A percentile compares a stretch with the other conserved stretches of the same genome.
Evolutionary conservation across 2,113 vertebrate genomes (phyloP).

Genomic region (Candoia aspera): DNA sequence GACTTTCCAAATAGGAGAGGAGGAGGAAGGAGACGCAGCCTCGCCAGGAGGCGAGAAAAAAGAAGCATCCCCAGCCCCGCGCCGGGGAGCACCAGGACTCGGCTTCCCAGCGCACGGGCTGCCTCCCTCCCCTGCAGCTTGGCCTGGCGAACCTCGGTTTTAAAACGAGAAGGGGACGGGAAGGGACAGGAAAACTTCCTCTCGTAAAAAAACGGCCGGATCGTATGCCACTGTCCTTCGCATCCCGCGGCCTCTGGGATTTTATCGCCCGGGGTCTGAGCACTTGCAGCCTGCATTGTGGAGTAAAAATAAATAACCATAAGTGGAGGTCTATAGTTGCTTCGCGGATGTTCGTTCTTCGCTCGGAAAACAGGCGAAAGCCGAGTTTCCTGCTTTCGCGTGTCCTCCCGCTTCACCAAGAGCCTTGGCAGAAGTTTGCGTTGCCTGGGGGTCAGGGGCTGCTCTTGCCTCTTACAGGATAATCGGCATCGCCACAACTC

Average conservation of each 20-base stretch:
- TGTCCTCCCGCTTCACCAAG: neutral
- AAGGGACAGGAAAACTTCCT: neutral
- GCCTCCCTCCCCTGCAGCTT: neutral
- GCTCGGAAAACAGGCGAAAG: neutral
- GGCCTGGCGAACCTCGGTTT: neutral
- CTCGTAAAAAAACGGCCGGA: neutral
- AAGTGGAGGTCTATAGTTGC: neutral
- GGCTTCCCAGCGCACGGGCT: neutral
- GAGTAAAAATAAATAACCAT: neutral
- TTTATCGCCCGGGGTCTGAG: constrained; percentile 12
- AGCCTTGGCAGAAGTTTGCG: constrained; percentile 43
- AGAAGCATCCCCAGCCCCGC: constrained; percentile 20
- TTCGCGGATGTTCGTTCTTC: neutral
- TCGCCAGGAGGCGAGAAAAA: neutral
- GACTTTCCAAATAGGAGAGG: constrained; percentile 65
- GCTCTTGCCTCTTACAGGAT: constrained; percentile 14
- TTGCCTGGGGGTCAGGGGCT: constrained; percentile 24
- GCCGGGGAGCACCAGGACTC: neutral
- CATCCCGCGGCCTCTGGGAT: neutral
- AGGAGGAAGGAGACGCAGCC: neutral
- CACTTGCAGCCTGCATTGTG: neutral
- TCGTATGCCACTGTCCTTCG: neutral
- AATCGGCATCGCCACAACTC: constrained; percentile 27
- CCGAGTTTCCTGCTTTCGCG: neutral
- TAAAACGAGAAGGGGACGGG: neutral